Evolutionary conservation across 2,797 vertebrate species (phyloP).

Genomic region (Glyptemys insculpta): DNA sequence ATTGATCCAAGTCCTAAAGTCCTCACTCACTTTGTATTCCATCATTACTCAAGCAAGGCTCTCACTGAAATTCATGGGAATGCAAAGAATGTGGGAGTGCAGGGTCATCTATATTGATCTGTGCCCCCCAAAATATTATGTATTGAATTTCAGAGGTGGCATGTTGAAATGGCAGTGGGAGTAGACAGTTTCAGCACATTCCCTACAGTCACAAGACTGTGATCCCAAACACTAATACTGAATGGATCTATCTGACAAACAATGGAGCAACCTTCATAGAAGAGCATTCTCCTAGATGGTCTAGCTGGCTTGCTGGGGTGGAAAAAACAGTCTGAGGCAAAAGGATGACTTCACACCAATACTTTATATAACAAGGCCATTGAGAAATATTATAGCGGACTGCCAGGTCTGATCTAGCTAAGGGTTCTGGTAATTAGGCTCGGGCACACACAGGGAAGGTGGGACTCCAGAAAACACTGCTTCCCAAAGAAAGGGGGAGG

Average conservation of each 20-base stretch:
- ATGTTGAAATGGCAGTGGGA: background rate
- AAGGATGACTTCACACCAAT: background rate
- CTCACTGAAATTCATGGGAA: background rate
- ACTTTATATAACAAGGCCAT: background rate
- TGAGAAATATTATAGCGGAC: background rate
- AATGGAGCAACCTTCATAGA: background rate
- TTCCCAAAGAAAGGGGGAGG: background rate
- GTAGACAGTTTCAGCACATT: background rate
- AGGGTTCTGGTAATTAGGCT: background rate
- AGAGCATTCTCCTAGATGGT: background rate
- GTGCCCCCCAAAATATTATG: background rate
- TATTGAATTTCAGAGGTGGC: background rate
- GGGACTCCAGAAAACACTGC: background rate
- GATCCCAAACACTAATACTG: background rate
- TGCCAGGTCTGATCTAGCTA: background rate
- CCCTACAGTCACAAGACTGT: background rate
- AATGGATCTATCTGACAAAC: background rate
- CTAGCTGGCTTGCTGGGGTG: background rate
- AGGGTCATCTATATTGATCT: background rate
- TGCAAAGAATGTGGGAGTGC: background rate
- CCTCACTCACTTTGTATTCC: background rate
- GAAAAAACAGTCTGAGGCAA: background rate
- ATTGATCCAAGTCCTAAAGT: background rate
- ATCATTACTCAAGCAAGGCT: accelerated
- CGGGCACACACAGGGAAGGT: background rate